phyloP scores from a whole-genome alignment of 2,888 invertebrate genomes.

The Allygus modestus region DNA sequence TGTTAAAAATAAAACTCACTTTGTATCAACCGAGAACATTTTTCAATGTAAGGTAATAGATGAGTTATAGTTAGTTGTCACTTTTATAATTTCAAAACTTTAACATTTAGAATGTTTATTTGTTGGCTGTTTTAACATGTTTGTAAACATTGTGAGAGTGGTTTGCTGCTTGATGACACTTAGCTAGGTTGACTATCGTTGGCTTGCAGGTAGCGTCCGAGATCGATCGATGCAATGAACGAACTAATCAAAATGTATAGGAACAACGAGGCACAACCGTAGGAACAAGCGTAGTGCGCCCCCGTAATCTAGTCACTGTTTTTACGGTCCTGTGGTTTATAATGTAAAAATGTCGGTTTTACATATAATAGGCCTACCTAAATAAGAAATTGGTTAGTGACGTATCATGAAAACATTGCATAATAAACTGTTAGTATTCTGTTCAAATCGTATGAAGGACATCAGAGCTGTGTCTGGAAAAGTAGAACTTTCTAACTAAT shows the following conservation, averaged over 20 bases:
- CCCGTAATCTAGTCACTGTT: conserved; percentile 43
- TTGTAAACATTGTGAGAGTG: too few species aligned
- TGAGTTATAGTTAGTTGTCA: too few species aligned
- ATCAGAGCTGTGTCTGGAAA: not conserved
- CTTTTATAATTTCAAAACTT: too few species aligned
- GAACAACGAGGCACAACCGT: conserved; percentile 6
- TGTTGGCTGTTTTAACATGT: too few species aligned
- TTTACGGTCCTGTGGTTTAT: not conserved
- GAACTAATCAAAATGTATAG: conserved; percentile 47
- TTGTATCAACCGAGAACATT: too few species aligned
- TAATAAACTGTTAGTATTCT: not conserved
- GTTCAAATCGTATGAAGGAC: not conserved
- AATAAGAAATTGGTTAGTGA: not conserved
- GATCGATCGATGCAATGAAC: conserved; percentile 28
- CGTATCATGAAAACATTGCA: not conserved
- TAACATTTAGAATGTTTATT: too few species aligned
- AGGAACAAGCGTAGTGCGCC: conserved; percentile 1
- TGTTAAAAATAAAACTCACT: too few species aligned
- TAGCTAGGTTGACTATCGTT: not conserved
- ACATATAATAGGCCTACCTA: not conserved
- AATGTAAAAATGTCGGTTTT: not conserved
- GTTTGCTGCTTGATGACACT: too few species aligned
- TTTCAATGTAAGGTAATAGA: too few species aligned
- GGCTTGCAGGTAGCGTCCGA: conserved; percentile 12
- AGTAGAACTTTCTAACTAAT: not conserved